Evolutionary conservation across 2,888 invertebrate genomes (phyloP).

Genomic region (Drosophila barbarae): DNA sequence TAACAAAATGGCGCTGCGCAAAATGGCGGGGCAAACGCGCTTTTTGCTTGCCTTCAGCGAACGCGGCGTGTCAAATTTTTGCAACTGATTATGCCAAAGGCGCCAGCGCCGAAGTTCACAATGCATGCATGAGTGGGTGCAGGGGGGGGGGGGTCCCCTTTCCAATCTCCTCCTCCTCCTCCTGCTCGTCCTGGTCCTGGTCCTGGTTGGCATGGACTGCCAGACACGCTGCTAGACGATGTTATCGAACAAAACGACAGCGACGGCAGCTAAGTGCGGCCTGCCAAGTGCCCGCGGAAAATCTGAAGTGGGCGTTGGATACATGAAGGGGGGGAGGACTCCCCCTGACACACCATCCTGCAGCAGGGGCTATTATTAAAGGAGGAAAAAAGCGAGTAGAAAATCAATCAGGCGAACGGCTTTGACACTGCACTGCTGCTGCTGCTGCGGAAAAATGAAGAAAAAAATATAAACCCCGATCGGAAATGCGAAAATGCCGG

Average conservation of each 20-base stretch:
- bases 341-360: neutral
- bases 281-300: constrained; percentile 55
- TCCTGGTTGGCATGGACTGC: constrained; percentile 50
- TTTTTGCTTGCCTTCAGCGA: constrained; percentile 35
- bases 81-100: constrained; percentile 66
- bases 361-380: constrained; percentile 48
- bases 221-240: constrained; percentile 72
- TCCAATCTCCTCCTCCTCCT: neutral
- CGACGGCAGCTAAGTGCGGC: constrained; percentile 48
- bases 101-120: constrained; percentile 37
- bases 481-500: constrained; percentile 37
- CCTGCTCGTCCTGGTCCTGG: neutral
- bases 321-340: neutral
- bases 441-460: constrained; percentile 12
- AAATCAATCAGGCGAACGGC: constrained; percentile 63
- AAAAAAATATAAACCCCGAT: constrained; percentile 12
- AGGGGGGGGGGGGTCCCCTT: neutral
- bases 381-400: constrained; percentile 23
- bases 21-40: constrained; percentile 30
- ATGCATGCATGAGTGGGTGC: constrained; percentile 30
- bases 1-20: constrained; percentile 25
- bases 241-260: constrained; percentile 67
- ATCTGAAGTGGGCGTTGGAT: constrained; percentile 40
- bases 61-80: constrained; percentile 61
- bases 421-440: constrained; percentile 41